phyloP scores from a whole-genome alignment of 92 coral and sea anemone genomes.

The Siderastrea siderea region DNA sequence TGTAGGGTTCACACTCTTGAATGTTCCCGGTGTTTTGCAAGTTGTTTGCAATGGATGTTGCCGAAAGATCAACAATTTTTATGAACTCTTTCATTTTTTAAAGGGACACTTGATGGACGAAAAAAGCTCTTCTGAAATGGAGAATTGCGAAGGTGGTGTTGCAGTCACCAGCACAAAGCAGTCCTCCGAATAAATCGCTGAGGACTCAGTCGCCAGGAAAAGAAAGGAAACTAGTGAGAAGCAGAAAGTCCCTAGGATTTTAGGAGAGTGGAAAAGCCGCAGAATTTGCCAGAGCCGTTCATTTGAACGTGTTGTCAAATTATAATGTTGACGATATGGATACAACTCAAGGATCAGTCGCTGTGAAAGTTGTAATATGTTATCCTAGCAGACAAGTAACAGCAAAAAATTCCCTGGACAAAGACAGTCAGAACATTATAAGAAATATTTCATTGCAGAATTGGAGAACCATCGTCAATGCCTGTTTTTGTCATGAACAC shows the following conservation, averaged over 20 bases:
- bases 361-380: constrained; percentile 39
- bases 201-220: background rate
- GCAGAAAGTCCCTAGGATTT: background rate
- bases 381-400: constrained; percentile 38
- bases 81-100: background rate
- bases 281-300: background rate
- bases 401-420: constrained; percentile 32
- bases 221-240: background rate
- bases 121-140: background rate
- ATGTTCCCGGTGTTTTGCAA: constrained; percentile 22
- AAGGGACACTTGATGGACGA: background rate
- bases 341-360: background rate
- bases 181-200: background rate
- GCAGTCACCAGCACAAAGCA: background rate
- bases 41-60: constrained; percentile 43
- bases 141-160: constrained; percentile 6
- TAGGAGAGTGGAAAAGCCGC: background rate
- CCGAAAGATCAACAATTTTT: constrained; percentile 33
- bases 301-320: background rate
- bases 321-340: constrained; percentile 37
- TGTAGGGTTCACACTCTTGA: background rate
- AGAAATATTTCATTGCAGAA: constrained; percentile 29
- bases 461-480: constrained; percentile 49
- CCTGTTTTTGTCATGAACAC: constrained; percentile 34
- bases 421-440: constrained; percentile 29